These are phyloP conservation scores for Channa striata DNA, from an alignment of 2,797 vertebrate species.

Conservation along the genomic window DNA sequence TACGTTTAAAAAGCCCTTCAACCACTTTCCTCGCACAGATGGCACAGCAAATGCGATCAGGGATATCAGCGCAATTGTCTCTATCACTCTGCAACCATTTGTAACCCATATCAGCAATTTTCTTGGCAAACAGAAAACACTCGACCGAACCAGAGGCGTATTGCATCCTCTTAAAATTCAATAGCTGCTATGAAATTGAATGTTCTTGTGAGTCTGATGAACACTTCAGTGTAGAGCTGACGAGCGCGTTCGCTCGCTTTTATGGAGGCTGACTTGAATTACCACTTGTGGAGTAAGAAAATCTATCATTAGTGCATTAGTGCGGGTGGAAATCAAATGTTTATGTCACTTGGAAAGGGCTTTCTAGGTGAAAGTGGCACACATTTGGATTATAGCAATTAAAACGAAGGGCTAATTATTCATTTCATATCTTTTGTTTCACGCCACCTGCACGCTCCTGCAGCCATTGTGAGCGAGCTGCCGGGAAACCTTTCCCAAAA, in stretches of 20 bases:
- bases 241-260: slow-evolving; percentile 47
- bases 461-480: slow-evolving; percentile 18
- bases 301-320: slow-evolving; percentile 66
- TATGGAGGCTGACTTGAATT: slow-evolving; percentile 57
- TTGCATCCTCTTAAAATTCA: slow-evolving; percentile 68
- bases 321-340: slow-evolving; percentile 56
- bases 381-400: slow-evolving; percentile 59
- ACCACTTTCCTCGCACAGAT: slow-evolving; percentile 71
- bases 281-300: slow-evolving; percentile 47
- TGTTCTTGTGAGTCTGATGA: slow-evolving; percentile 58
- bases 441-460: slow-evolving; percentile 28
- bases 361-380: slow-evolving; percentile 41
- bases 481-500: slow-evolving; percentile 37
- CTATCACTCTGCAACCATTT: slow-evolving; percentile 62
- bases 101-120: slow-evolving; percentile 65
- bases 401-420: slow-evolving; percentile 63
- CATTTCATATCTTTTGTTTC: slow-evolving; percentile 42
- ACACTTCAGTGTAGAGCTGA: slow-evolving; percentile 41
- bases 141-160: slow-evolving; percentile 52
- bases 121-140: slow-evolving; percentile 67
- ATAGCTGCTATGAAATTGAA: slow-evolving; percentile 63
- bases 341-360: slow-evolving; percentile 51
- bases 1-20: slow-evolving; percentile 64
- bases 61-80: slow-evolving; percentile 66
- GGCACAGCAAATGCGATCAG: slow-evolving; percentile 63